These are phyloP conservation scores for Bombus picipes DNA, from an alignment of 1,140 invertebrate species.

Conservation along the genomic window DNA sequence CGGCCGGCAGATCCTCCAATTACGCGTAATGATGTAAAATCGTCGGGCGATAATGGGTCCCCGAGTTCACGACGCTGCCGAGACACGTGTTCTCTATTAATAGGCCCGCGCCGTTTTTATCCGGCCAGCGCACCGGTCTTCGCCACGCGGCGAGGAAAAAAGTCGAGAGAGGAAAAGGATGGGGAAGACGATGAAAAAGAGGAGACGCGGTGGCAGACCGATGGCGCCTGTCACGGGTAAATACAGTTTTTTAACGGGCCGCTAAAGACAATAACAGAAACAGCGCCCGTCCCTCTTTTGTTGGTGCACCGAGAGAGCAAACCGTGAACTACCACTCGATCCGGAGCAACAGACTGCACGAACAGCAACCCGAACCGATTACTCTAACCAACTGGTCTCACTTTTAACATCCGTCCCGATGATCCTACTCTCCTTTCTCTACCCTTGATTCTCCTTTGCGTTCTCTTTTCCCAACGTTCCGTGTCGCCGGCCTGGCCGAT, in stretches of 20 bases:
- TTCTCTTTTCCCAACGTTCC: slow-evolving; percentile 12
- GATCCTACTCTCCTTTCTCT: background rate
- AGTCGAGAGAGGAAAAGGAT: background rate
- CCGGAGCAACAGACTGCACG: background rate
- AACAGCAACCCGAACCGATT: slow-evolving; percentile 8
- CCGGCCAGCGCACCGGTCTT: background rate
- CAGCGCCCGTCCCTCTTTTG: background rate
- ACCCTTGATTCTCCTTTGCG: background rate
- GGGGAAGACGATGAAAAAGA: slow-evolving; percentile 32
- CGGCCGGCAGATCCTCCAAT: slow-evolving; percentile 63
- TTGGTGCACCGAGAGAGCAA: too few species aligned
- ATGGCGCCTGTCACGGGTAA: slow-evolving; percentile 65
- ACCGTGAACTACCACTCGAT: background rate
- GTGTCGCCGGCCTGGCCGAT: slow-evolving; percentile 19
- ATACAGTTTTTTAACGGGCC: slow-evolving; percentile 58
- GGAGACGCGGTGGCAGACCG: slow-evolving; percentile 39
- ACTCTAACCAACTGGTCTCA: slow-evolving; percentile 14
- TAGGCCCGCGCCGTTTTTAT: slow-evolving; percentile 70
- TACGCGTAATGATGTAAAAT: slow-evolving; percentile 76
- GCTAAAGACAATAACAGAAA: slow-evolving; percentile 69
- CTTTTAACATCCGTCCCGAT: slow-evolving; percentile 46
- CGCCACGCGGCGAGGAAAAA: slow-evolving; percentile 9
- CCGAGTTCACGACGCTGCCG: slow-evolving; percentile 25
- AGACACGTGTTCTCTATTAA: slow-evolving; percentile 75
- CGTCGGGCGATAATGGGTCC: slow-evolving; percentile 70